A percentile compares a stretch with the other conserved stretches of the same genome.
phyloP scores from a whole-genome alignment of 1,140 invertebrate genomes.

The Drosophila burlai region DNA sequence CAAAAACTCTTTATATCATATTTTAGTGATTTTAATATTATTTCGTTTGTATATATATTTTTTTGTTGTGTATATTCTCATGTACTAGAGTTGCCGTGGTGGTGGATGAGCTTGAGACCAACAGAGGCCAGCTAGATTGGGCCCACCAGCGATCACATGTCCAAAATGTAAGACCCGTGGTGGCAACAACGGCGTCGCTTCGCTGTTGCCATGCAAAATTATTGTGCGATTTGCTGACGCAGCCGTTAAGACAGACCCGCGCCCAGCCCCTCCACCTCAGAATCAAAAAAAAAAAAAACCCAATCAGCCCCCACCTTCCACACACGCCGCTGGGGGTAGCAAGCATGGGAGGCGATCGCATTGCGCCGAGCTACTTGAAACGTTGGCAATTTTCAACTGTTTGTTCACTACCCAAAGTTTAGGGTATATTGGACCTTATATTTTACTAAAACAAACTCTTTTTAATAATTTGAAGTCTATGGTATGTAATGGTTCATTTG shows the following conservation, averaged over 20 bases:
- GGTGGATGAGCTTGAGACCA: slow-evolving; percentile 29
- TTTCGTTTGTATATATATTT: not conserved
- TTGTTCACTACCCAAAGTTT: not conserved
- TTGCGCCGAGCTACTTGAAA: slow-evolving; percentile 38
- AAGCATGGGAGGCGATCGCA: slow-evolving; percentile 30
- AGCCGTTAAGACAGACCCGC: slow-evolving; percentile 28
- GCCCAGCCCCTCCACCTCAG: not conserved
- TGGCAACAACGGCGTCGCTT: slow-evolving; percentile 12
- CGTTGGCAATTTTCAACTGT: slow-evolving; percentile 25
- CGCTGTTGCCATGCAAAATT: slow-evolving; percentile 66
- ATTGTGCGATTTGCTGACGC: slow-evolving; percentile 53
- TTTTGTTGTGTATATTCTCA: not conserved
- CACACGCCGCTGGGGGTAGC: slow-evolving; percentile 12
- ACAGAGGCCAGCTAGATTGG: slow-evolving; percentile 27
- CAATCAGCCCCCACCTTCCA: slow-evolving; percentile 6
- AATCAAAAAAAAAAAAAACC: not conserved
- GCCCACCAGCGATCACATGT: slow-evolving; percentile 45
- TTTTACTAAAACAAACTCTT: no score
- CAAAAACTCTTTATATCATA: not conserved
- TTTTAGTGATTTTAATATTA: not conserved
- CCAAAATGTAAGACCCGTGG: slow-evolving; percentile 46
- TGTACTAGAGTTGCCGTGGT: not conserved
- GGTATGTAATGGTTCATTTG: not conserved
- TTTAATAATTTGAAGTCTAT: no score
- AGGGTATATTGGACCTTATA: not conserved